Percentiles rank a stretch among this genome's conserved stretches.
These are phyloP conservation scores for Actinopyga echinites DNA, from an alignment of 53 echinoderm and acorn worm genomes.

Conservation along the genomic window DNA sequence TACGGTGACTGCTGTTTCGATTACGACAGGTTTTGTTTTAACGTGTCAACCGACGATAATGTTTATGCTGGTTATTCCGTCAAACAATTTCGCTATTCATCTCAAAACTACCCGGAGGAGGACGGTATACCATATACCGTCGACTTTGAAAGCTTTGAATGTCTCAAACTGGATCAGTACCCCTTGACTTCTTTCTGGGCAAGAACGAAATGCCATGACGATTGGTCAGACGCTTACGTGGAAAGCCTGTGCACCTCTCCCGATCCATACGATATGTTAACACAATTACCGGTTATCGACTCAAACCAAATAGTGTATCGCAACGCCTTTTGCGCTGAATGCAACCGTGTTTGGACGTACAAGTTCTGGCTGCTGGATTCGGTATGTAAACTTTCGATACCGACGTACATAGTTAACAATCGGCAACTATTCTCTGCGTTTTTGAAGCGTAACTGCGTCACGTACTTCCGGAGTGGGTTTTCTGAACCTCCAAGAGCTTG, in stretches of 20 bases:
- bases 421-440: slow-evolving; percentile 62
- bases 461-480: slow-evolving; percentile 65
- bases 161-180: slow-evolving; percentile 64
- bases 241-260: slow-evolving; percentile 50
- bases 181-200: slow-evolving; percentile 66
- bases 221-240: slow-evolving; percentile 60
- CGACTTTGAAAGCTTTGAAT: slow-evolving; percentile 52
- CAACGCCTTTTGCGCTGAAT: slow-evolving; percentile 89
- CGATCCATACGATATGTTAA: slow-evolving; percentile 59
- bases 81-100: background rate
- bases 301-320: slow-evolving; percentile 77
- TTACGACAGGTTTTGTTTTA: slow-evolving; percentile 47
- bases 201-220: slow-evolving; percentile 50
- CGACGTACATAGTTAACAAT: slow-evolving; percentile 47
- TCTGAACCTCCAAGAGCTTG: slow-evolving; percentile 47
- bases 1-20: slow-evolving; percentile 88
- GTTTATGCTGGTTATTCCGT: background rate
- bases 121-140: slow-evolving; percentile 1
- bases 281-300: slow-evolving; percentile 75
- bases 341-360: slow-evolving; percentile 56
- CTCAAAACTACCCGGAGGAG: background rate
- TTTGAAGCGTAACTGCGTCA: slow-evolving; percentile 59
- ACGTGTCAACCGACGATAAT: background rate
- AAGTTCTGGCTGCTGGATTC: slow-evolving; percentile 77
- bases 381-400: slow-evolving; percentile 55